These are phyloP conservation scores for Cerceris ruficornis DNA, from an alignment of 2,888 invertebrate genomes.

Conservation along the genomic window DNA sequence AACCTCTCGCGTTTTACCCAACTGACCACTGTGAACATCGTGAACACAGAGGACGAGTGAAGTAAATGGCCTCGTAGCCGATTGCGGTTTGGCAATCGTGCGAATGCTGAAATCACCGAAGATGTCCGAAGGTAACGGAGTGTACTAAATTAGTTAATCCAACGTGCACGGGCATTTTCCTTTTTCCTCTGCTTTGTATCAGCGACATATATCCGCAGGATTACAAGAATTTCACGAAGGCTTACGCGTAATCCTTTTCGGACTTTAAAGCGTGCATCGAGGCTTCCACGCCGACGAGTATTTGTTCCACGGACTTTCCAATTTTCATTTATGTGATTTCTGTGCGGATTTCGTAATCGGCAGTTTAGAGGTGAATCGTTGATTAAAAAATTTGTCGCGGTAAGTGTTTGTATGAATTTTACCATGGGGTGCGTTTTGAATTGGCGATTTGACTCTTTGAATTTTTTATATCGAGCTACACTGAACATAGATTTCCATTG, in stretches of 20 bases:
- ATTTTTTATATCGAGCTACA: no score
- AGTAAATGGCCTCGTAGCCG: background rate
- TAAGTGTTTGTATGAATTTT: no score
- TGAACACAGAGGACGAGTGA: no score
- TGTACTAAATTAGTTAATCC: background rate
- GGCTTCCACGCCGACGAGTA: background rate
- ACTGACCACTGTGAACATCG: no score
- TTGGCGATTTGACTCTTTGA: no score
- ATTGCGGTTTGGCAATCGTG: background rate
- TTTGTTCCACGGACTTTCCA: background rate
- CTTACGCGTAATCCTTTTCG: conserved; percentile 10
- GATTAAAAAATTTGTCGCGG: background rate
- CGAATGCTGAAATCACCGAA: background rate
- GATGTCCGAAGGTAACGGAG: background rate
- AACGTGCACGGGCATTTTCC: conserved; percentile 7
- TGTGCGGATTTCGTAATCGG: background rate
- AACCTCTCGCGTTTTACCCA: no score
- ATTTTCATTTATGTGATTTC: conserved; percentile 1
- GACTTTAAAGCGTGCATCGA: conserved; percentile 5
- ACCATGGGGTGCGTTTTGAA: no score
- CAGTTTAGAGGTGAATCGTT: background rate
- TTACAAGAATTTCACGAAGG: conserved; percentile 16
- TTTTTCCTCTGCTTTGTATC: background rate
- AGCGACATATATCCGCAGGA: background rate
- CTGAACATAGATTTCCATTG: no score